phyloP scores from a whole-genome alignment of 1,140 invertebrate species.

The Panonychus citri region DNA sequence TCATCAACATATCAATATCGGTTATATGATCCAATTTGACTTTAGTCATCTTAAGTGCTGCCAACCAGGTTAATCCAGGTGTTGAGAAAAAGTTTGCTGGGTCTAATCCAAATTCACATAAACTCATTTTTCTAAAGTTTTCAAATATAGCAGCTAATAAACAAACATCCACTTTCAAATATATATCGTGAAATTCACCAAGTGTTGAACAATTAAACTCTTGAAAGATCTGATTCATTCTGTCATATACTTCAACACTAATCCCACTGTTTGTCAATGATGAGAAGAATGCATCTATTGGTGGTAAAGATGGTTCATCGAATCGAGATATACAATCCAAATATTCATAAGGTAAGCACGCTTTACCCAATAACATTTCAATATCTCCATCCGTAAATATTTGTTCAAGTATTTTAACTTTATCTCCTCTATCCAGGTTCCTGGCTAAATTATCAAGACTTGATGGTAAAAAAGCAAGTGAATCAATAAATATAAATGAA shows the following conservation, averaged over 20 bases:
- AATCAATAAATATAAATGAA: too few species aligned
- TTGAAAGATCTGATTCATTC: conserved; percentile 12
- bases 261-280: neutral
- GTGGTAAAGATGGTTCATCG: conserved; percentile 12
- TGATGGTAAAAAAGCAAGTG: too few species aligned
- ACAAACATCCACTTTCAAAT: conserved; percentile 23
- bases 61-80: conserved; percentile 12
- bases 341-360: conserved; percentile 13
- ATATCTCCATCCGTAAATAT: neutral
- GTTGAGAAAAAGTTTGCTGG: conserved; percentile 17
- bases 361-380: neutral
- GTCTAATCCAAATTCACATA: conserved; percentile 14
- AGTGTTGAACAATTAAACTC: conserved; percentile 19
- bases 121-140: conserved; percentile 13
- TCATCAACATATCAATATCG: conserved; percentile 16
- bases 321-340: conserved; percentile 12
- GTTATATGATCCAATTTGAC: conserved; percentile 16
- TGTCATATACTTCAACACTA: neutral
- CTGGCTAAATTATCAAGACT: too few species aligned
- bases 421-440: too few species aligned
- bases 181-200: conserved; percentile 23
- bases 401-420: neutral
- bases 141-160: conserved; percentile 26
- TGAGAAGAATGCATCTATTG: neutral
- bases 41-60: conserved; percentile 14